phyloP scores from a whole-genome alignment of 2,113 vertebrate species.

The Albula glossodonta region DNA sequence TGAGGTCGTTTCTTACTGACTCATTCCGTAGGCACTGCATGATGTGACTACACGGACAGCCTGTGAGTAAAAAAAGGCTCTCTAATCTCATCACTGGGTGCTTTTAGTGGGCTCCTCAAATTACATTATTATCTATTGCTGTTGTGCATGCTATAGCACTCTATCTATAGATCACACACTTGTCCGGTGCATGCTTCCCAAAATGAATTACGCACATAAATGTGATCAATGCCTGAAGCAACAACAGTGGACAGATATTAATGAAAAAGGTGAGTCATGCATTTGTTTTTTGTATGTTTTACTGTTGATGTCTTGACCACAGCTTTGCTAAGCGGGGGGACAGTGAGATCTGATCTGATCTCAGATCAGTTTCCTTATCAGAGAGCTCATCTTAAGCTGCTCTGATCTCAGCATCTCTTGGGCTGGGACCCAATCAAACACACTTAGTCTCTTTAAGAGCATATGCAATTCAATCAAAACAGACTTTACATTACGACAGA shows the following conservation, averaged over 20 bases:
- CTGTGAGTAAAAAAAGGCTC: neutral
- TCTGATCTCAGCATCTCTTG: neutral
- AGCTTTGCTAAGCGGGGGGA: neutral
- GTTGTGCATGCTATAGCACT: neutral
- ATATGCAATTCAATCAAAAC: no score
- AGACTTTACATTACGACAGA: no score
- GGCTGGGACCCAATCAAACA: no score
- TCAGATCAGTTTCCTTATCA: neutral
- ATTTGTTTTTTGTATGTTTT: neutral
- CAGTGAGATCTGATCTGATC: neutral
- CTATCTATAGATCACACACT: neutral
- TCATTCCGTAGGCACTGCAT: neutral
- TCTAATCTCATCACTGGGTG: conserved; percentile 21
- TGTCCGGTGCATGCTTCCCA: neutral
- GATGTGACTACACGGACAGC: neutral
- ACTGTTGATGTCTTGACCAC: neutral
- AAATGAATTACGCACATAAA: neutral
- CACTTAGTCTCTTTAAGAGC: no score
- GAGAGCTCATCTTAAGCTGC: neutral
- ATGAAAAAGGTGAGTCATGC: neutral
- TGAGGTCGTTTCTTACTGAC: neutral
- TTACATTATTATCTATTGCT: conserved; percentile 24
- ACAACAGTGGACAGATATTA: neutral
- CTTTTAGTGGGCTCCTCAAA: conserved; percentile 43
- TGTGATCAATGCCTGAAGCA: neutral